Evolutionary conservation across 2,797 vertebrate species (phyloP).

Genomic region (Nothura maculosa): DNA sequence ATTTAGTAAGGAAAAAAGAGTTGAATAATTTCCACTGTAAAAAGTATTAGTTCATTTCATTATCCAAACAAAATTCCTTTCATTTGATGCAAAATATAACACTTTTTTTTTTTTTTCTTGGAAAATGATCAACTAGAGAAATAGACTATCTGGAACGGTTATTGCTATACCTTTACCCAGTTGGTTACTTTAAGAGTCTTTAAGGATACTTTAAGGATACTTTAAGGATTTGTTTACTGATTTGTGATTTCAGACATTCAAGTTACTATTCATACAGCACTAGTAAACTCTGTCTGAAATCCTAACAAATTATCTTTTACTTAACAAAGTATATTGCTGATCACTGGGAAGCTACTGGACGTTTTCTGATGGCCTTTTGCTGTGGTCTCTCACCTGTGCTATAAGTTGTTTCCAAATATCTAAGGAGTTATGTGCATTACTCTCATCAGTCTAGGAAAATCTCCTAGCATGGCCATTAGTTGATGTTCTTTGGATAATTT

Average conservation of each 20-base stretch:
- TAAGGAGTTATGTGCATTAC: background rate
- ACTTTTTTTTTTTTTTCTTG: background rate
- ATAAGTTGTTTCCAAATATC: accelerated
- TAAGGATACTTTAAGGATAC: too few species aligned
- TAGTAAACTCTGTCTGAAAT: background rate
- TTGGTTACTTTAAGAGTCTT: background rate
- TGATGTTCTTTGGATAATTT: background rate
- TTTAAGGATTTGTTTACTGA: background rate
- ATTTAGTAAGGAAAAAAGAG: background rate
- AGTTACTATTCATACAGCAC: background rate
- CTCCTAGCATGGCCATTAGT: background rate
- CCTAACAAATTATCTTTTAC: background rate
- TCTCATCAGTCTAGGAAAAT: background rate
- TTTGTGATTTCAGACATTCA: background rate
- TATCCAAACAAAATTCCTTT: background rate
- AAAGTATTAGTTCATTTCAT: background rate
- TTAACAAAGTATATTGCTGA: accelerated
- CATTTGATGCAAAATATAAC: background rate
- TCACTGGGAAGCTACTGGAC: background rate
- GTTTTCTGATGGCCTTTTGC: background rate
- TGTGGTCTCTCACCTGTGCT: background rate
- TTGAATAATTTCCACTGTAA: background rate
- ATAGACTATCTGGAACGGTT: background rate
- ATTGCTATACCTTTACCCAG: accelerated
- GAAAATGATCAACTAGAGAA: background rate